Evolutionary conservation across 2,797 vertebrate genomes (phyloP).

Genomic region (Danio tinwini): DNA sequence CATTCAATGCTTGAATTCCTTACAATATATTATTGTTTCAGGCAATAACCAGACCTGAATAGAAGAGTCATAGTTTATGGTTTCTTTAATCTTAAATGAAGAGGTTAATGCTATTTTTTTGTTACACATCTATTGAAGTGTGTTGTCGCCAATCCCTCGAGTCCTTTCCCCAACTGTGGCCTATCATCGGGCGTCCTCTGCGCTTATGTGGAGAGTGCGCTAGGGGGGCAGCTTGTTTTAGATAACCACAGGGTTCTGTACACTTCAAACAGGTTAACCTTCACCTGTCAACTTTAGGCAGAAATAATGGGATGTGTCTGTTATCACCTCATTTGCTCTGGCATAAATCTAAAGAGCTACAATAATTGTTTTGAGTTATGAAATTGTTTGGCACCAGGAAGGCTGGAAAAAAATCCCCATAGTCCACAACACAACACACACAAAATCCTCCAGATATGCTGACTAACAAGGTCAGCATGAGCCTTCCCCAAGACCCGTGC

Average conservation of each 20-base stretch:
- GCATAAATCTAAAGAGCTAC: slow-evolving; percentile 54
- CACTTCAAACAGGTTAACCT: slow-evolving; percentile 59
- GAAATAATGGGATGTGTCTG: slow-evolving; percentile 56
- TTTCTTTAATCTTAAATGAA: background rate
- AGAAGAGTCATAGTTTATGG: background rate
- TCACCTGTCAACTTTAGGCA: slow-evolving; percentile 62
- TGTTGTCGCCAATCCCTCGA: slow-evolving; percentile 18
- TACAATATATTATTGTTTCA: too few relatives aligned
- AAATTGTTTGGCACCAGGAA: slow-evolving; percentile 46
- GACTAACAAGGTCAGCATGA: slow-evolving; percentile 42
- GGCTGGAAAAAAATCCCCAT: slow-evolving; percentile 14
- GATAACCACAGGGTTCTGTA: slow-evolving; percentile 49
- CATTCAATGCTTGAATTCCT: too few relatives aligned
- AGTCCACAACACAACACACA: slow-evolving; percentile 10
- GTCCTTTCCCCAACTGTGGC: slow-evolving; percentile 25
- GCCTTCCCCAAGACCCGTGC: slow-evolving; percentile 9
- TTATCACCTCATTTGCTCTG: slow-evolving; percentile 64
- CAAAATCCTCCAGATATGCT: slow-evolving; percentile 19
- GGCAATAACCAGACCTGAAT: background rate
- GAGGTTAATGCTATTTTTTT: slow-evolving; percentile 8
- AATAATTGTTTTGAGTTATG: slow-evolving; percentile 56
- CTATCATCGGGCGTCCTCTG: slow-evolving; percentile 47
- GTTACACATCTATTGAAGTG: slow-evolving; percentile 21
- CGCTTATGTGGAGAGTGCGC: slow-evolving; percentile 13
- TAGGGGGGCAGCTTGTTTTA: slow-evolving; percentile 46